Evolutionary conservation across 2,113 vertebrate species (phyloP).

Genomic region (Irena cyanogastra): DNA sequence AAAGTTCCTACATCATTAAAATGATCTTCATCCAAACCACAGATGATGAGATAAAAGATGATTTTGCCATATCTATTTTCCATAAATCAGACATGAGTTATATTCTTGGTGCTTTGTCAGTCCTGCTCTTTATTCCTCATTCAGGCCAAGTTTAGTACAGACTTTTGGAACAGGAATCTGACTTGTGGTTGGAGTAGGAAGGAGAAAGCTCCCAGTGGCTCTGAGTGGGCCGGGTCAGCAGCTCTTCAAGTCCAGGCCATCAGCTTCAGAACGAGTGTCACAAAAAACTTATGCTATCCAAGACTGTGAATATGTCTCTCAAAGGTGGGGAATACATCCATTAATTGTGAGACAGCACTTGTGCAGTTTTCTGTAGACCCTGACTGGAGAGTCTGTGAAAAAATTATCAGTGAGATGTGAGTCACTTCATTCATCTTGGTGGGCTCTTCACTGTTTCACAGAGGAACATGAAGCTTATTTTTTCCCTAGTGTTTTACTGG

Average conservation of each 20-base stretch:
- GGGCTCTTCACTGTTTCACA: not conserved
- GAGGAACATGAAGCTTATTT: not conserved
- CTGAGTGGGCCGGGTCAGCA: not conserved
- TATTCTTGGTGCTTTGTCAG: not conserved
- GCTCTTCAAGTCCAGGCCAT: not conserved
- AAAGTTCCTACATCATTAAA: slow-evolving; percentile 9
- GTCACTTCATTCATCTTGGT: not conserved
- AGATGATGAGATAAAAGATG: not conserved
- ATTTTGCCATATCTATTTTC: not conserved
- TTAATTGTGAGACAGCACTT: not conserved
- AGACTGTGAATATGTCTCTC: not conserved
- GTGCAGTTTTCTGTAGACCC: not conserved
- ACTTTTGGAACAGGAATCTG: not conserved
- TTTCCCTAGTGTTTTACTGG: not conserved
- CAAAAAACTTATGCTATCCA: not conserved
- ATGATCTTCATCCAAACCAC: not conserved
- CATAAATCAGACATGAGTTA: not conserved
- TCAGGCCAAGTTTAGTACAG: not conserved
- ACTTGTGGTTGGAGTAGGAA: not conserved
- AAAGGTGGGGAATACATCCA: not conserved
- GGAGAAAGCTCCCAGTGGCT: not conserved
- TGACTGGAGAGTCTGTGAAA: not conserved
- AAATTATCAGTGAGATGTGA: not conserved
- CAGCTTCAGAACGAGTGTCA: not conserved
- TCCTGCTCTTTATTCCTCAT: not conserved